Base-by-base conservation (phyloP, 2,113 vertebrate genomes). In the Thryonomys swinderianus region DNA sequence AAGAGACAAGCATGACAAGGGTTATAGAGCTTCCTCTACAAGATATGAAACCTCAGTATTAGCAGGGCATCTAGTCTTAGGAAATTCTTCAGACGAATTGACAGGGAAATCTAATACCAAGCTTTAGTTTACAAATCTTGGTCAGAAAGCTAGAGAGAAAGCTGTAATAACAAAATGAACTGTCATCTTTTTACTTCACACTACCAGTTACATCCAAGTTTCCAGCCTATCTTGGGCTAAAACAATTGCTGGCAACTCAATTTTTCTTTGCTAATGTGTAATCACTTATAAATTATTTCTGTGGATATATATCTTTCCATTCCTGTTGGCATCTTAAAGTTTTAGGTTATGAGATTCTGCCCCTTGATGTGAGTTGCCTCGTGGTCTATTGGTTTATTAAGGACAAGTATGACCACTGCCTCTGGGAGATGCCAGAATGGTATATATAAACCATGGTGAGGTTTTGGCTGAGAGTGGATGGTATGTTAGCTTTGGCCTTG, bases 401-500 rank as follows among this genome's bases (percentile, higher is more conserved):
- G 95, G 94, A 88, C 87, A 90, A 92, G 73, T 86, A 81, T 69
- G 85, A 76, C 88, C 94, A 93, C 51, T 13, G 71, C 32, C 51
- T 86, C 90, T 25, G 92, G 79, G 96, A 96, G 83, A 90, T 93
- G 96, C 97, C 96, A 93, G 59, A 71, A 34, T 78, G 45, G 66
- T 90, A n/a, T 94, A 83, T 55, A 64, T 91, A 84, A 97, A 45
- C 83, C 80, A 11, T 0, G 27, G 12, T 62, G 97, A 96, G 40
- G 53, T 93, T 98, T 96, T 73, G 82, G 95, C n/a, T 0, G 67
- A 96, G 96, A 91, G 91, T 34, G 73, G 92, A 96, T 95, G 91
- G 92, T 96, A 94, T 98, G 96, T 98, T 34, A 3, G 66, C 83
- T 98, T 96, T 98, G 97, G 97, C 97, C 94, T 91, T 27, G 16